A percentile compares a stretch with the other conserved stretches of the same genome.
These are phyloP conservation scores for Megalops atlanticus DNA, from an alignment of 2,113 vertebrate genomes.

Conservation along the genomic window DNA sequence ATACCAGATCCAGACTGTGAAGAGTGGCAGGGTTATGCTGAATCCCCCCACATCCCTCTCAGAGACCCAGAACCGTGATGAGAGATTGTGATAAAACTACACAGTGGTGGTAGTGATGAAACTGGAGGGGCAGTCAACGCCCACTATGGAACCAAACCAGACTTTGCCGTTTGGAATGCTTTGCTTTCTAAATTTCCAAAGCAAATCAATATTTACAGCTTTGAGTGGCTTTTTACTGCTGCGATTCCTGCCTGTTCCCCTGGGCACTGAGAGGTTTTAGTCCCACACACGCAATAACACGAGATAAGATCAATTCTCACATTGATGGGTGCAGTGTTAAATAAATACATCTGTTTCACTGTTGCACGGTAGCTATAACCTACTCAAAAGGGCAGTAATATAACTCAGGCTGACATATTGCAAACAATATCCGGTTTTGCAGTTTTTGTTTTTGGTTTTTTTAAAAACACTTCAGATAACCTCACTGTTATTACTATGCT, in stretches of 20 bases:
- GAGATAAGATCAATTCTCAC: conserved; percentile 17
- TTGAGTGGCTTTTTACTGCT: conserved; percentile 40
- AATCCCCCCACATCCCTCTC: not conserved
- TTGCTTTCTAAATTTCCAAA: conserved; percentile 53
- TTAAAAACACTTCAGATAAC: too few species aligned
- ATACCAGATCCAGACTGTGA: not conserved
- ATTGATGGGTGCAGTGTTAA: conserved; percentile 24
- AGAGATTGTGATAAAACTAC: not conserved
- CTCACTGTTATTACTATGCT: not conserved
- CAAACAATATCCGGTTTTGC: too few species aligned
- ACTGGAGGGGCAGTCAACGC: not conserved
- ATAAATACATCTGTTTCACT: conserved; percentile 22
- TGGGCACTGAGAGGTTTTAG: not conserved
- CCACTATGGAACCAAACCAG: not conserved
- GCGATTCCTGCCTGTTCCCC: not conserved
- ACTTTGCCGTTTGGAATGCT: conserved; percentile 56
- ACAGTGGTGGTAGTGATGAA: not conserved
- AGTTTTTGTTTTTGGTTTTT: too few species aligned
- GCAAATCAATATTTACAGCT: conserved; percentile 52
- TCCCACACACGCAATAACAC: not conserved
- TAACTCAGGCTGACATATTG: too few species aligned
- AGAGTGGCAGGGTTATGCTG: not conserved
- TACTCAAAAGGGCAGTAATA: not conserved
- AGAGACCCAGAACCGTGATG: not conserved
- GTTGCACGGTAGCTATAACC: not conserved